These are phyloP conservation scores for Drosophila affinis DNA, from an alignment of 2,888 invertebrate species.

Conservation along the genomic window DNA sequence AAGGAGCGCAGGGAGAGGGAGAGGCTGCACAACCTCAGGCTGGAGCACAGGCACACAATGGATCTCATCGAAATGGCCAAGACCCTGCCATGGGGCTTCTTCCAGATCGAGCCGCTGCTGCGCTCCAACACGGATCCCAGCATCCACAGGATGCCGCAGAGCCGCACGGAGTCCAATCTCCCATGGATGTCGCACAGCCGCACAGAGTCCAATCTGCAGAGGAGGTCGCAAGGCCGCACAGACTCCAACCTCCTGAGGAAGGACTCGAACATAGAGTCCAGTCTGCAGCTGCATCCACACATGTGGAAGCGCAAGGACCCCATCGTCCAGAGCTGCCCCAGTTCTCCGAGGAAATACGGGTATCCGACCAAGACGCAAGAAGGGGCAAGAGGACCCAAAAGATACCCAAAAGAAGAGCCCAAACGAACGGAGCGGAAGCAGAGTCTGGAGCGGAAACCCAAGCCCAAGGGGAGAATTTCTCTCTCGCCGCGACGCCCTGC, in stretches of 20 bases:
- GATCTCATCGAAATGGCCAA: not conserved
- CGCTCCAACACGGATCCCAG: not conserved
- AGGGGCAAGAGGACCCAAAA: not conserved
- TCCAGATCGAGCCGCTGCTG: not conserved
- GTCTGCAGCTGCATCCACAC: not conserved
- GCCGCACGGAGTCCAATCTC: too few relatives aligned
- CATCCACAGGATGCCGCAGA: not conserved
- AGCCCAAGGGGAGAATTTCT: not conserved
- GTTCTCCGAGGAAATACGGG: not conserved
- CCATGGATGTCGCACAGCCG: not conserved
- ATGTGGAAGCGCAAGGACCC: not conserved
- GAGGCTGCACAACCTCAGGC: not conserved
- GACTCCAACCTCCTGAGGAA: not conserved
- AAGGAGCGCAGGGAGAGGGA: not conserved
- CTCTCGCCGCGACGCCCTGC: not conserved
- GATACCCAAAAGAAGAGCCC: not conserved
- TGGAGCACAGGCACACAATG: not conserved
- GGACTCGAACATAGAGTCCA: not conserved
- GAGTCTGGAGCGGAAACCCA: not conserved
- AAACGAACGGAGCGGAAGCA: not conserved
- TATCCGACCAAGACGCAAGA: not conserved
- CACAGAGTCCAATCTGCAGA: not conserved
- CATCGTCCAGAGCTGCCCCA: not conserved
- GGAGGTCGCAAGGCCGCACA: not conserved
- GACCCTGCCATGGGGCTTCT: not conserved